Evolutionary conservation across 1,140 invertebrate species (phyloP), one percentile per base, ranked within the genome.

Genomic region (Lerema accius): DNA sequence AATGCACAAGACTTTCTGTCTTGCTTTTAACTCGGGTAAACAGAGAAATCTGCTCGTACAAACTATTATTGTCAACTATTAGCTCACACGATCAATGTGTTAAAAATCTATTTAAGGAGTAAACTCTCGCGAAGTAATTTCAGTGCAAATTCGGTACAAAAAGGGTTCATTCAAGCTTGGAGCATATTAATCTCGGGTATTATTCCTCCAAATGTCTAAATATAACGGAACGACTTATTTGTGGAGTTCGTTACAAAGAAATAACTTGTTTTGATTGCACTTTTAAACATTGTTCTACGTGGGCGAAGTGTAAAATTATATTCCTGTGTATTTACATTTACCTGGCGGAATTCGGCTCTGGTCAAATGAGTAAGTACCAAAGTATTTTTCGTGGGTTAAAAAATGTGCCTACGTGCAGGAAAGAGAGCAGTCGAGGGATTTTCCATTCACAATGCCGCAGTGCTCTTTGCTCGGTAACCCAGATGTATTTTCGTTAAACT

Each of bases 311-410:
- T 51, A 66, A 69, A 78, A 75, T 76, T 76, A 80, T 71, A 75
- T 75, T 72, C 32, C 55, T 65, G 67, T 69, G 67, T 80, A 78
- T 73, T 78, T 73, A 73, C 69, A 71, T 56, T 71, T 56, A 77
- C 72, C 65, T 77, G 65, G 40, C 40, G 76, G 76, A 79, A 82
- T 80, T 75, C 48, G 76, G 55, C 71, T 82, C 76, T 82, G 80
- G 73, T 78, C 23, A 68, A 73, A 67, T 82, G 82, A 82, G 73
- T 85, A 82, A 85, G 55, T 77, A 62, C 51, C 58, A 14, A 80
- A 70, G 71, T 74, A 85, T 82, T 74, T 68, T 51, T 65, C 66
- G 65, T 71, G 51, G 61, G 63, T 42, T 66, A 65, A 70, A 68
- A 23, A 67, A 67, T 60, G 62, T 60, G 53, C 62, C 61, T 67